Percentiles rank a stretch among this genome's conserved stretches.
phyloP scores from a whole-genome alignment of 30 jellyfish, hydroid and myxozoan genomes.

The Aurelia aurita complex sp. Pacific region DNA sequence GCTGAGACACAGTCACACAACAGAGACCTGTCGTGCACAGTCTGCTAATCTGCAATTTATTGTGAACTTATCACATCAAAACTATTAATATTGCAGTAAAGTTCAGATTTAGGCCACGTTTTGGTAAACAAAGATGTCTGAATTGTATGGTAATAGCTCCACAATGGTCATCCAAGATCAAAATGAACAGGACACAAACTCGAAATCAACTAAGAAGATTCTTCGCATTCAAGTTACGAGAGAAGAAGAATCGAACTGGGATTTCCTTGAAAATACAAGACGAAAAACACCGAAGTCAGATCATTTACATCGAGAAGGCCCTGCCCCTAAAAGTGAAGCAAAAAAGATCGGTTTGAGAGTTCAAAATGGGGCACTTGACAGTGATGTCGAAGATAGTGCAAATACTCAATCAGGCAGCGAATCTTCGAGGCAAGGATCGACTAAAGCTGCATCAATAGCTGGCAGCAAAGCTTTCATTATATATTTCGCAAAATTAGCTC shows the following conservation, averaged over 20 bases:
- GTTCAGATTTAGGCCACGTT: too few relatives aligned
- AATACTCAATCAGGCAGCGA: background rate
- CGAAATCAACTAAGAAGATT: background rate
- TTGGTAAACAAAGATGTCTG: too few relatives aligned
- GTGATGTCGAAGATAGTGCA: conserved; percentile 55
- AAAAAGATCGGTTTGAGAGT: conserved; percentile 11
- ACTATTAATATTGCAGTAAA: too few relatives aligned
- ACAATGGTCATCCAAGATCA: too few relatives aligned
- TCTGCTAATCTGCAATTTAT: too few relatives aligned
- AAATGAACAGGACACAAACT: background rate
- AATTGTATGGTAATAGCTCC: too few relatives aligned
- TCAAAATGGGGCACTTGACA: conserved; percentile 60
- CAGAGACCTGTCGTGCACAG: too few relatives aligned
- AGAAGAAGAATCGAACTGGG: conserved; percentile 54
- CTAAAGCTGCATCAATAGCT: background rate
- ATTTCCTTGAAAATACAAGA: conserved; percentile 66
- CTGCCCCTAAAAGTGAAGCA: conserved; percentile 64
- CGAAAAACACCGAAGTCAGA: conserved; percentile 67
- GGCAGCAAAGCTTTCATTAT: conserved; percentile 75
- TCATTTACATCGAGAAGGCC: conserved; percentile 77
- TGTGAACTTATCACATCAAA: too few relatives aligned
- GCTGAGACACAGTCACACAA: too few relatives aligned
- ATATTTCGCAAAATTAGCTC: conserved; percentile 71
- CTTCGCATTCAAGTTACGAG: conserved; percentile 19
- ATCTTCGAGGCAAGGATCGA: too few relatives aligned